A percentile compares a stretch with the other conserved stretches of the same genome.
phyloP scores from a whole-genome alignment of 2,797 vertebrate species.

The Lithobates pipiens region DNA sequence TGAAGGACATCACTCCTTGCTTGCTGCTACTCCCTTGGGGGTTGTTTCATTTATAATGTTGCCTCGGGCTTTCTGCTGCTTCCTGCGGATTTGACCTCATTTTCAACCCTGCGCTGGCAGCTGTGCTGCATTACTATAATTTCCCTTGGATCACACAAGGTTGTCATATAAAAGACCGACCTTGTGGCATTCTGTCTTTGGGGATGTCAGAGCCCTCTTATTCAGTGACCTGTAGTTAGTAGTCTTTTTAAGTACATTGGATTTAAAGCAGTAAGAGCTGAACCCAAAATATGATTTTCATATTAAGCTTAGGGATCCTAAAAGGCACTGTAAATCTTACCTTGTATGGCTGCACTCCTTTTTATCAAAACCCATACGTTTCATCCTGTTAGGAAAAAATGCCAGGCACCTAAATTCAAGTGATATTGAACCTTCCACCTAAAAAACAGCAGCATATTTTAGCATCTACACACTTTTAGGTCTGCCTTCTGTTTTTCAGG shows the following conservation, averaged over 20 bases:
- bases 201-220: constrained; percentile 72
- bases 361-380: not conserved
- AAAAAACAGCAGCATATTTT: no score
- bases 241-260: constrained; percentile 56
- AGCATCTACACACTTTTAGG: no score
- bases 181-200: constrained; percentile 81
- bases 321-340: not conserved
- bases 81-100: constrained; percentile 94
- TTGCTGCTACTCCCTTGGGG: constrained; percentile 81
- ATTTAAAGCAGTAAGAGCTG: constrained; percentile 19
- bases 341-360: not conserved
- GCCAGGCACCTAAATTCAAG: no score
- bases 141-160: constrained; percentile 73
- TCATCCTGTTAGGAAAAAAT: not conserved
- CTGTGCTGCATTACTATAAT: constrained; percentile 79
- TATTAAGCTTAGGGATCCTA: not conserved
- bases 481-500: no score
- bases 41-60: constrained; percentile 88
- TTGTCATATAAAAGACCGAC: constrained; percentile 82
- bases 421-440: no score
- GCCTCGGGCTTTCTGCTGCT: constrained; percentile 80
- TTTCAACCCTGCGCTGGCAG: constrained; percentile 85
- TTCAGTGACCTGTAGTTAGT: constrained; percentile 68
- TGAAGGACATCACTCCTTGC: constrained; percentile 79
- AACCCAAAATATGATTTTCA: not conserved